Base-by-base conservation (phyloP, 2,888 invertebrate genomes). In the Campaea margaritaria region DNA sequence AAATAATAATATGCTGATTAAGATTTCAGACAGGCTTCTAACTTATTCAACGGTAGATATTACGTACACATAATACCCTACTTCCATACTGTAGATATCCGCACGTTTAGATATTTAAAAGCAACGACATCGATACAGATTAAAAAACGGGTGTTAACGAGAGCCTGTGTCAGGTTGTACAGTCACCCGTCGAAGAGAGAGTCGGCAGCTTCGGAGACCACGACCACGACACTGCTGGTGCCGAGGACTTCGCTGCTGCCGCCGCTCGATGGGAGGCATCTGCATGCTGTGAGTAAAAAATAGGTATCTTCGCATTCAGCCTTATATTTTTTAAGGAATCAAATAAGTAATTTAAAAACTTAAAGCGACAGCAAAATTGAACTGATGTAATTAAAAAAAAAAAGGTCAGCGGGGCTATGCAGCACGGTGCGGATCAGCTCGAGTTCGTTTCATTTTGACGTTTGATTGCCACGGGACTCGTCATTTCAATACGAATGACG, bases 141-240 rank as follows among this genome's bases (percentile, higher is more conserved):
- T 48, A 50, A 59, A 54, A 45, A 45, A 45, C 50, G 46, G 55
- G 49, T 55, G 54, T 60, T 60, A 55, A 60, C 55, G 21, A 31
- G 60, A 48, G 74, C 71, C 68, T 73, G 71, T 81, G 79, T 73
- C 93, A 96, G 95, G 91, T 93, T 96, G 80, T 95, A 94, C 93
- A 95, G 94, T 81, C 96, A 96, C 74, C 94, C 96, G 54, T 95
- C 95, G 71, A 96, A 96, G 86, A 93, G 96, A 62, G 96, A 96
- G 85, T 96, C 96, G 4, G 95, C 96, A 64, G 95, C 96, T 13
- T 96, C 96, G 55, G 96, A 96, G 85, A 94, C 95, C 55, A 96
- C 96, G 39, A 96, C 96, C 58, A 96, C 96, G 12, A 96, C 96
- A 5, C 91, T 96, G 68, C 93, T 96, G 69, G 89, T 91, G 56